Percentiles rank a stretch among this genome's conserved stretches.
Conservation (phyloP, 2,113 vertebrate genomes). For the Ceyx cyanopectus region DNA sequence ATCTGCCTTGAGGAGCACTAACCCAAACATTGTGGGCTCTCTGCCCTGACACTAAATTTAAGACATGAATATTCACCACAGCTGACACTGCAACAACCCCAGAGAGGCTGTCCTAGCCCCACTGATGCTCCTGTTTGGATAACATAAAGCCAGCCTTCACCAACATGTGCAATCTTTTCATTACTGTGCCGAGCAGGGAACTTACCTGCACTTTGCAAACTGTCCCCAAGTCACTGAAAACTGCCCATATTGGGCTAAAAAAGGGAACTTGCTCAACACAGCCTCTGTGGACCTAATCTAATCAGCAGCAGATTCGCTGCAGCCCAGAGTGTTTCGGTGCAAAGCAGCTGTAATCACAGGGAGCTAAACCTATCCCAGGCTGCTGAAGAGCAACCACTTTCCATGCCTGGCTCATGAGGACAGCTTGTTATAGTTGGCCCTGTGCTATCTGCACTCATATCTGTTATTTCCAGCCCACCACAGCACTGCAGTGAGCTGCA, state of each 20-base stretch:
- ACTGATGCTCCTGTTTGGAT: not conserved
- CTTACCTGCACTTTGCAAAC: not conserved
- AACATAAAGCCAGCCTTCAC: not conserved
- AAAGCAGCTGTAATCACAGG: not conserved
- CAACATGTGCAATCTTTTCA: rapidly evolving
- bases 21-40: not conserved
- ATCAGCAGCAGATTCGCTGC: not conserved
- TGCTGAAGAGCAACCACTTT: not conserved
- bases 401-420: not conserved
- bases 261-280: rapidly evolving
- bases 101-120: not conserved
- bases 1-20: not conserved
- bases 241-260: not conserved
- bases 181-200: not conserved
- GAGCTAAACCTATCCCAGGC: not conserved
- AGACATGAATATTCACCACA: not conserved
- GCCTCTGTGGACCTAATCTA: not conserved
- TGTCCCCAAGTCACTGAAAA: rapidly evolving
- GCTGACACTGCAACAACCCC: not conserved
- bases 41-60: not conserved
- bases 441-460: not conserved
- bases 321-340: not conserved
- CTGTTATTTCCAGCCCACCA: not conserved
- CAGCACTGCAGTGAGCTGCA: not conserved
- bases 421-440: not conserved